Base-by-base conservation (phyloP, 1,140 invertebrate genomes). In the Monochamus saltuarius region DNA sequence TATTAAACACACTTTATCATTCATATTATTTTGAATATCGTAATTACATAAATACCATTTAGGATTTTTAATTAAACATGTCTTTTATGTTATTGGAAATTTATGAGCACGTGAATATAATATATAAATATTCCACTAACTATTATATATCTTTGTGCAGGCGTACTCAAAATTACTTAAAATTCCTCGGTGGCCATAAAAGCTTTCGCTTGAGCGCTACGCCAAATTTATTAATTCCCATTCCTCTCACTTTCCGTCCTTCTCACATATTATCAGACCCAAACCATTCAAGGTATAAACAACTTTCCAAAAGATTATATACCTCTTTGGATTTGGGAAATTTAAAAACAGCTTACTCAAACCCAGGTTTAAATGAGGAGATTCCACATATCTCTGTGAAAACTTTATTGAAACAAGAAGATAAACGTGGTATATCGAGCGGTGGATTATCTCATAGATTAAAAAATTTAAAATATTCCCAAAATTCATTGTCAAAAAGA, bases 361-460 rank as follows among this genome's bases (percentile, higher is more conserved):
- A 65, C 45, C 63, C 66, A 37, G 19, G 40, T 16, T 42, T 63
- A 29, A 58, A 56, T 56, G 56, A 64, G 55, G 38, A 56, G n/a
- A 36, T 60, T n/a, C 36, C 40, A 19, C 39, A 79, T 56, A 75
- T 64, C 0, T 80, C 78, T 1, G 52, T 81, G 14, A 76, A 70
- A 68, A 74, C 69, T 36, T 73, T 85, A 17, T 70, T 86, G 1
- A 75, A 77, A 11, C 80, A 84, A 39, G 83, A 86, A 60, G 83
- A 85, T 57, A 78, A 80, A 66, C 74, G 83, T 7, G 80, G 81
- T 42, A 72, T 75, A 8, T 74, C 78, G 7, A 74, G 71, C 34
- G 79, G 75, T 62, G 78, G 80, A 14, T 77, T 85, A 36, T 76
- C 78, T 0, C 76, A 81, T 46, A 78, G 80, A 1, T 76, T 87